Evolutionary conservation across 2,113 vertebrate genomes (phyloP).

Genomic region (Crotalus tigris): DNA sequence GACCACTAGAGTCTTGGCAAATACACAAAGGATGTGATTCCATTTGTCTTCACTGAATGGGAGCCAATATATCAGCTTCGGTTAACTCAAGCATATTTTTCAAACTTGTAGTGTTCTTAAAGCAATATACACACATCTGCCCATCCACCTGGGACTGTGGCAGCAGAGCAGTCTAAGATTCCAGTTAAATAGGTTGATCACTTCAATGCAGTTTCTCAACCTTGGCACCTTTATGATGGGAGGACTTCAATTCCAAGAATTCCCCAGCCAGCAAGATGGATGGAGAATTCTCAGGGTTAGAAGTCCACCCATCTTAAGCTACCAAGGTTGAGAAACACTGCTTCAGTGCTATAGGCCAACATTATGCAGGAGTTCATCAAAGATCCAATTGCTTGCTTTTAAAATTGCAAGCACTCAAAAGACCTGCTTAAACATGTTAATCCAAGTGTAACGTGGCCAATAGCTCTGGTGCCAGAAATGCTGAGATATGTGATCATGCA

Average conservation of each 20-base stretch:
- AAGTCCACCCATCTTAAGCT: background rate
- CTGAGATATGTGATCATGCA: background rate
- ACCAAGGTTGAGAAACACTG: background rate
- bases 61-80: constrained; percentile 56
- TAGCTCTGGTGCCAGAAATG: background rate
- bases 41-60: constrained; percentile 62
- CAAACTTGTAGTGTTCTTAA: constrained; percentile 49
- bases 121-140: constrained; percentile 33
- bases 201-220: background rate
- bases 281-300: background rate
- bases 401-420: background rate
- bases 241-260: background rate
- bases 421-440: constrained; percentile 30
- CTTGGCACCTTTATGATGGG: background rate
- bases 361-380: constrained; percentile 22
- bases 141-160: constrained; percentile 16
- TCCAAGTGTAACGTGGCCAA: constrained; percentile 11
- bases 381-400: constrained; percentile 1
- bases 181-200: constrained; percentile 46
- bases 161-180: constrained; percentile 30
- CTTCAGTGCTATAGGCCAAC: constrained; percentile 14
- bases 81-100: constrained; percentile 55
- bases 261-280: background rate
- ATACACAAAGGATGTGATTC: constrained; percentile 54
- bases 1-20: constrained; percentile 24